Percentiles rank a stretch among this genome's conserved stretches.
Evolutionary conservation across 2,888 invertebrate species (phyloP).

Genomic region (Meloe dianella): DNA sequence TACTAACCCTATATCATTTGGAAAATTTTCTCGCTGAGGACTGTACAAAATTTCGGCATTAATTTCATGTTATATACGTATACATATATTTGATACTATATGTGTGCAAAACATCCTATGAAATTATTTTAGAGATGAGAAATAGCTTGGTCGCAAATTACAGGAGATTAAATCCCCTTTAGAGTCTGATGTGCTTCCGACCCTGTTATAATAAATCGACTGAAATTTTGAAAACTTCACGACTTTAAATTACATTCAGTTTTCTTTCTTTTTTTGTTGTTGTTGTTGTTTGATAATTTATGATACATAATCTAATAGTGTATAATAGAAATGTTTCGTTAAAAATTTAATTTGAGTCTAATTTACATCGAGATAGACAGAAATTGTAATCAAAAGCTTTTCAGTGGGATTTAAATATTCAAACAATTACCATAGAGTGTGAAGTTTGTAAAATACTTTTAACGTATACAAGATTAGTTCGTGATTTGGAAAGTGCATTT

Average conservation of each 20-base stretch:
- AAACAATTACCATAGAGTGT: neutral
- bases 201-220: slow-evolving; percentile 9
- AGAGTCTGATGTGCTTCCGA: neutral
- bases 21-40: neutral
- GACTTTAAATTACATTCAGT: neutral
- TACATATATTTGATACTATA: neutral
- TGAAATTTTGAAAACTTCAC: slow-evolving; percentile 4
- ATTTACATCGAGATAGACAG: neutral
- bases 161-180: slow-evolving; percentile 8
- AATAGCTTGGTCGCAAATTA: slow-evolving; percentile 8
- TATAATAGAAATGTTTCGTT: neutral
- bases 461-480: neutral
- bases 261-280: neutral
- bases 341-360: neutral
- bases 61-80: neutral
- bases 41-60: neutral
- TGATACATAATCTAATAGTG: neutral
- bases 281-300: neutral
- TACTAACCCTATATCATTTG: too few species aligned
- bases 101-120: neutral
- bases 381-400: slow-evolving; percentile 2
- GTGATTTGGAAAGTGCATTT: slow-evolving; percentile 16
- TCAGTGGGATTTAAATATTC: neutral
- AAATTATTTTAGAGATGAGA: slow-evolving; percentile 4
- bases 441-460: neutral